Evolutionary conservation across 2,113 vertebrate species (phyloP), one percentile per base, ranked within the genome.

Genomic region (Poeciliopsis turrubarensis): DNA sequence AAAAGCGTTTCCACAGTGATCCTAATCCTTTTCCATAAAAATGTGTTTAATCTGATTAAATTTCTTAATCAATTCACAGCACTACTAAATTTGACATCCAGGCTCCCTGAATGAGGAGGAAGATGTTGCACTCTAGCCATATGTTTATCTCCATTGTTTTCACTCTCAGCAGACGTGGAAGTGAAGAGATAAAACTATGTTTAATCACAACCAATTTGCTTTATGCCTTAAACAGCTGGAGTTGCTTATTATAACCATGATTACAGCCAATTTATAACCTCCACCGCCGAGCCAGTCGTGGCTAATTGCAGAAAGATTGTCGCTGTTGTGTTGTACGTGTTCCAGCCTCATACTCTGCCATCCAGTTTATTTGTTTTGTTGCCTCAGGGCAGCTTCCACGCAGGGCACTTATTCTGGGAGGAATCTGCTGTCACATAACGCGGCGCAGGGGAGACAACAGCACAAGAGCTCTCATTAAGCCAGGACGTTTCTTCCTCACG

Each of bases 201-300:
- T 63, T 68, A 68, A 74, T 83, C 60, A 72, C 47, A 71, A 70
- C 44, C 37, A 66, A 80, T 84, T 47, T 74, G 51, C 62, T 77
- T 19, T 12, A 14, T 69, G 61, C 61, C 73, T 72, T 22, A 72
- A 86, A 83, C 73, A 65, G 47, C 68, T 82, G 51, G 47, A 82
- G 65, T 31, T 41, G 31, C 57, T 75, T 57, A 80, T 77, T 76
- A 78, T 65, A 73, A 62, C 68, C 67, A 44, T 29, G 70, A 72
- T 70, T 70, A 62, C 54, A 30, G 62, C 61, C 77, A 34, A 69
- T 26, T 0, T 70, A 77, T 69, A 31, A 73, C 70, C 5, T 47
- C 17, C 31, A 74, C 64, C 15, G 0, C 26, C 37, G 25, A 44
- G 8, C 2, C 44, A 30, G 65, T 11, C 37, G 66, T 62, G 29